phyloP scores from a whole-genome alignment of 2,888 invertebrate species.

The Pycnomerus fuliginosus region DNA sequence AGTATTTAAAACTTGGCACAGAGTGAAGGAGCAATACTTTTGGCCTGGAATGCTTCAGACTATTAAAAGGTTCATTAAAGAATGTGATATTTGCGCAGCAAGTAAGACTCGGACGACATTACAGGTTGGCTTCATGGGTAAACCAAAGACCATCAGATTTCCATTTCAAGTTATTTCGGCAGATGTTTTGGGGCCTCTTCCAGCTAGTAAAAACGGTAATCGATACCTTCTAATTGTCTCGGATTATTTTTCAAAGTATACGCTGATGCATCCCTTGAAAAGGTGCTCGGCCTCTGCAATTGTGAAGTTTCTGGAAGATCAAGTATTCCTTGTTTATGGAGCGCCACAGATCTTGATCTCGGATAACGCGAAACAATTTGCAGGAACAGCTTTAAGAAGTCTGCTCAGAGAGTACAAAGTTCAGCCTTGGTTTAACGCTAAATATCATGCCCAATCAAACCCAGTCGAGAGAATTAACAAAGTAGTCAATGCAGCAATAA shows the following conservation, averaged over 20 bases:
- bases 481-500: neutral
- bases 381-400: neutral
- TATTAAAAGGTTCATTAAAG: neutral
- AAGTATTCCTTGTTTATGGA: neutral
- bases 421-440: neutral
- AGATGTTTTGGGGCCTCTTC: neutral
- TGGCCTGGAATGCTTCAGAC: neutral
- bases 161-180: neutral
- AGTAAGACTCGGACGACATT: neutral
- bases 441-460: neutral
- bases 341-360: neutral
- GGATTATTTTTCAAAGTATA: neutral
- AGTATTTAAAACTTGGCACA: neutral
- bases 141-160: neutral
- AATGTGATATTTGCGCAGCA: neutral
- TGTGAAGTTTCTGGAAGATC: neutral
- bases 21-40: neutral
- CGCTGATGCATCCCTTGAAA: neutral
- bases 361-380: neutral
- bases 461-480: neutral
- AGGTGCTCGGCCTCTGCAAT: neutral
- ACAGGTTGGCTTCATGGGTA: neutral
- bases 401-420: neutral
- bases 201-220: neutral
- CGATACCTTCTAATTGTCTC: neutral